These are phyloP conservation scores for Carposina sasakii DNA, from an alignment of 1,140 invertebrate species.

Conservation along the genomic window DNA sequence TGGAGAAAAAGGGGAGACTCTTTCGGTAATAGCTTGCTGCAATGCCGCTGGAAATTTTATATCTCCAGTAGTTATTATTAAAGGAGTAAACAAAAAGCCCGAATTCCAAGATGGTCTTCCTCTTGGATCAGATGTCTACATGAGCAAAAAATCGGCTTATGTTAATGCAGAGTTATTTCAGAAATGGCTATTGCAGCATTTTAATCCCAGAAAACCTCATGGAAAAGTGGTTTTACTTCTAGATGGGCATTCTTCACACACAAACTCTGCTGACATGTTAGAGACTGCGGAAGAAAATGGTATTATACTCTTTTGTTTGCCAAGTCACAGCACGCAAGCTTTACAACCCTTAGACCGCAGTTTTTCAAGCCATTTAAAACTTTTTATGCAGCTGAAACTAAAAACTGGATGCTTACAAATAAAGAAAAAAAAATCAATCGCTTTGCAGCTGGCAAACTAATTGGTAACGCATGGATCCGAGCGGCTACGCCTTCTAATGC, in stretches of 20 bases:
- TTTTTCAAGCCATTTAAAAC: slow-evolving; percentile 38
- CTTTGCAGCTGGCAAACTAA: slow-evolving; percentile 20
- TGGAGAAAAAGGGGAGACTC: slow-evolving; percentile 45
- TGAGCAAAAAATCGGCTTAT: slow-evolving; percentile 49
- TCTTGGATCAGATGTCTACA: slow-evolving; percentile 33
- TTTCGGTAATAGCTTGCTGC: slow-evolving; percentile 39
- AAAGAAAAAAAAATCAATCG: slow-evolving; percentile 20
- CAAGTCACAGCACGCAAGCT: slow-evolving; percentile 39
- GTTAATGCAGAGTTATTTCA: slow-evolving; percentile 47
- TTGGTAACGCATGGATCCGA: slow-evolving; percentile 21
- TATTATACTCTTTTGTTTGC: slow-evolving; percentile 38
- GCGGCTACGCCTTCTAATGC: slow-evolving; percentile 13
- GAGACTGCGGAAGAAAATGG: slow-evolving; percentile 35
- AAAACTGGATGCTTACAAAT: slow-evolving; percentile 14
- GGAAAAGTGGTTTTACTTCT: slow-evolving; percentile 37
- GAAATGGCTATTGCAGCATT: slow-evolving; percentile 37
- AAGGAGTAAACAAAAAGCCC: slow-evolving; percentile 43
- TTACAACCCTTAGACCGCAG: slow-evolving; percentile 39
- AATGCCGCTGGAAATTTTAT: slow-evolving; percentile 38
- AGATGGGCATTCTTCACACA: slow-evolving; percentile 40
- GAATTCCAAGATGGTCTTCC: slow-evolving; percentile 47
- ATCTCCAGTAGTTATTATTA: slow-evolving; percentile 36
- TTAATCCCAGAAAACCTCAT: slow-evolving; percentile 34
- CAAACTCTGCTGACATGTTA: slow-evolving; percentile 22
- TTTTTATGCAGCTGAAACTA: slow-evolving; percentile 16